Evolutionary conservation across 2,113 vertebrate genomes (phyloP), one percentile per base, ranked within the genome.

Genomic region (Scartelaos histophorus): DNA sequence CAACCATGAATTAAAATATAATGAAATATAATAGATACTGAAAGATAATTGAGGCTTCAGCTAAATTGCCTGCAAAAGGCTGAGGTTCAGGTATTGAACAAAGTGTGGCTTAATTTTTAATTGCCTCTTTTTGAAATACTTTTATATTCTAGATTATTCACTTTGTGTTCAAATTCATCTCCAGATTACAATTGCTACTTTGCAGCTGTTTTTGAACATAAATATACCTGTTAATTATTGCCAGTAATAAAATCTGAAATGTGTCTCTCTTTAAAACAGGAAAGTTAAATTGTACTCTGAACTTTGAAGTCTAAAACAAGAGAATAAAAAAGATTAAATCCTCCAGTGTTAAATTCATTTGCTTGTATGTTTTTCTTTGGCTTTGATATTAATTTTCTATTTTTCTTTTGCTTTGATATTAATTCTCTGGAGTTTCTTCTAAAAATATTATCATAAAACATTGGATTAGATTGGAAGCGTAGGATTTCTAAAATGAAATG

Each of bases 391-490:
- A 24, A 29, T 29, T 34, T 25, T 61, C 25, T 24, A 10, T 24
- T 60, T 60, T 15, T 29, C 13, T 61, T 13, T 29, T 6, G 24
- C 15, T 61, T 61, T 61, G 58, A 61, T 61, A 61, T 34, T 17
- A 24, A 29, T 29, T 34, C 58, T 61, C 25, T 34, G 58, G 25
- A 61, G 58, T 34, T 29, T 61, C 58, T 34, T 61, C 13, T 25
- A 24, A 60, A 60, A 60, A 64, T 34, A 35, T 64, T 38, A 19
- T 38, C 61, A 64, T 43, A 34, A 64, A 64, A 64, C 16, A 64
- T 12, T n/a, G 60, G 29, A 57, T 13, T 24, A 57, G 21, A 24
- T 62, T 64, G 38, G 15, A 35, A 34, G 60, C 60, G 60, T 62
- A 9, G 60, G 34, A 64, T 67, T 34, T 61, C 13, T 29, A 49